Conservation (phyloP, 2,797 vertebrate genomes). For the Poliocrania exsul region DNA sequence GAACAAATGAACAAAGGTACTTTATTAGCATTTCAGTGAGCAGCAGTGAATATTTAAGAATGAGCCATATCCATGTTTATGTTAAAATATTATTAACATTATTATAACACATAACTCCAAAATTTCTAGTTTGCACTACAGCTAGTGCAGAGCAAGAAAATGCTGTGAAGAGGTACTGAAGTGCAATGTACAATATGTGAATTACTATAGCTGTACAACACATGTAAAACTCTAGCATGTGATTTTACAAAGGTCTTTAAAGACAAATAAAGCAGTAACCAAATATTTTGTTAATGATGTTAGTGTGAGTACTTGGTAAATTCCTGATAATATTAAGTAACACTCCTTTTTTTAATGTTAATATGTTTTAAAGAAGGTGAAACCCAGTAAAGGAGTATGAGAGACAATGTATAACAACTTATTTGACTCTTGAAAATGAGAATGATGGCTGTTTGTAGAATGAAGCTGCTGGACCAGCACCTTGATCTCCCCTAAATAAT, state of each 20-base stretch:
- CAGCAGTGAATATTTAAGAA: fast-evolving
- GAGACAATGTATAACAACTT: background rate
- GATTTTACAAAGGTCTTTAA: background rate
- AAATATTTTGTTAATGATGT: background rate
- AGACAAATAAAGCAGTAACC: background rate
- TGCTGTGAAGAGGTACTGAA: background rate
- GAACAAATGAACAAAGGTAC: background rate
- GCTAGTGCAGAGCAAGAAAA: background rate
- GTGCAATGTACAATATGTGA: background rate
- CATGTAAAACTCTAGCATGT: background rate
- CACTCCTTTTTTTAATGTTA: background rate
- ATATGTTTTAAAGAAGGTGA: background rate
- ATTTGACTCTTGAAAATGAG: background rate
- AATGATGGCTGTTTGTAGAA: background rate
- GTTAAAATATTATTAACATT: background rate
- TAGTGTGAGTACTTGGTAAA: background rate
- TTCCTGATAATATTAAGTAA: background rate
- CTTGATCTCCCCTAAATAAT: background rate
- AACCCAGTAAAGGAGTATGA: background rate
- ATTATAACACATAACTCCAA: background rate
- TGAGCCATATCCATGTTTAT: background rate
- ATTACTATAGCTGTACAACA: background rate
- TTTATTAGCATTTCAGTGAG: background rate
- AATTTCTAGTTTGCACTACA: background rate
- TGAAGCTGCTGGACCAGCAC: background rate